Evolutionary conservation across 2,113 vertebrate species (phyloP).

Genomic region (Salvator merianae): DNA sequence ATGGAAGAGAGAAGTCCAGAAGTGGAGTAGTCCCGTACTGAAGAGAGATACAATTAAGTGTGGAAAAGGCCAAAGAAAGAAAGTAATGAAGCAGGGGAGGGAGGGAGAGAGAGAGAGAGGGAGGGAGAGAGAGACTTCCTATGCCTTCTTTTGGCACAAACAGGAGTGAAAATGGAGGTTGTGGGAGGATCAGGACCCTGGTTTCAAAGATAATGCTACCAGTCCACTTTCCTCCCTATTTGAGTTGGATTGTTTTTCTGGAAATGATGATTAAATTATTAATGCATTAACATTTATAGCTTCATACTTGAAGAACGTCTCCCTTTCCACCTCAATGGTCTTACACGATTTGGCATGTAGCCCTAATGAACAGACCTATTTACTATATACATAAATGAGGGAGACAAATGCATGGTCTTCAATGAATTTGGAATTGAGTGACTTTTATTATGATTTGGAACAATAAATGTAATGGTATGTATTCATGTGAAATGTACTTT

Average conservation of each 20-base stretch:
- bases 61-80: too few species aligned
- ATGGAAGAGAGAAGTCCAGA: too few species aligned
- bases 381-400: not conserved
- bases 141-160: too few species aligned
- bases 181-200: too few species aligned
- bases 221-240: too few species aligned
- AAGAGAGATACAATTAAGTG: too few species aligned
- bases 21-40: too few species aligned
- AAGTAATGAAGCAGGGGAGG: too few species aligned
- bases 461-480: not conserved
- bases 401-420: not conserved
- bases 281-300: not conserved
- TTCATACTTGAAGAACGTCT: not conserved
- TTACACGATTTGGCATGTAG: not conserved
- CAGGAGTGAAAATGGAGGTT: too few species aligned
- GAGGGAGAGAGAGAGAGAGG: too few species aligned
- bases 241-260: not conserved
- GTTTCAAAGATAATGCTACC: too few species aligned
- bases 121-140: too few species aligned
- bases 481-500: not conserved
- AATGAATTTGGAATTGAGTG: not conserved
- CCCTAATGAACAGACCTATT: not conserved
- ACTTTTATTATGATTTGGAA: not conserved
- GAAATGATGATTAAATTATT: not conserved
- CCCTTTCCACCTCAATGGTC: not conserved